phyloP scores from a whole-genome alignment of 2,113 vertebrate genomes.

The Genyomyrus donnyi region DNA sequence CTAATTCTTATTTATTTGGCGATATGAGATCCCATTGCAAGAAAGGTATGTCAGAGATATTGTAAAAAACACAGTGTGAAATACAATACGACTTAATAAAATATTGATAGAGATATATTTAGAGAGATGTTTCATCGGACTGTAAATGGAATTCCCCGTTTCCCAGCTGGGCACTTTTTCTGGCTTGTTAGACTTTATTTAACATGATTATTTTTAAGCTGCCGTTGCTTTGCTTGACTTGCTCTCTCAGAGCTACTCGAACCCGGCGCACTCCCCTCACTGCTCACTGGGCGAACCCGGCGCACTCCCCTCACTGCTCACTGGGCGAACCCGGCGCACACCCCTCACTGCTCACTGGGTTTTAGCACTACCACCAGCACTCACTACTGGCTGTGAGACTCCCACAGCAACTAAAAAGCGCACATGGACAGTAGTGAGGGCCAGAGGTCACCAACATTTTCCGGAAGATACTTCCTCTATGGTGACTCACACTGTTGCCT shows the following conservation, averaged over 20 bases:
- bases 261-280: neutral
- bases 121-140: conserved; percentile 3
- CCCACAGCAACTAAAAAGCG: neutral
- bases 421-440: neutral
- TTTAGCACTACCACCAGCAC: neutral
- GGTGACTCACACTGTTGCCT: neutral
- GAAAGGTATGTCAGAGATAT: neutral
- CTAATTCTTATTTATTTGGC: neutral
- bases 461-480: neutral
- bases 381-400: neutral
- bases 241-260: neutral
- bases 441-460: neutral
- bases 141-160: neutral
- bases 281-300: neutral
- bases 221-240: neutral
- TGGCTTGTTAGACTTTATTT: neutral
- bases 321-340: neutral
- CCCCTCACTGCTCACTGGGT: neutral
- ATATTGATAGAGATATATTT: conserved; percentile 13
- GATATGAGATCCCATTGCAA: neutral
- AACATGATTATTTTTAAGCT: neutral
- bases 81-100: neutral
- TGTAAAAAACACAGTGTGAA: neutral
- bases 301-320: neutral
- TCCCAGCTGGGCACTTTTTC: neutral